Conservation (phyloP, 2,888 invertebrate species). For the Mellilla xanthometata region DNA sequence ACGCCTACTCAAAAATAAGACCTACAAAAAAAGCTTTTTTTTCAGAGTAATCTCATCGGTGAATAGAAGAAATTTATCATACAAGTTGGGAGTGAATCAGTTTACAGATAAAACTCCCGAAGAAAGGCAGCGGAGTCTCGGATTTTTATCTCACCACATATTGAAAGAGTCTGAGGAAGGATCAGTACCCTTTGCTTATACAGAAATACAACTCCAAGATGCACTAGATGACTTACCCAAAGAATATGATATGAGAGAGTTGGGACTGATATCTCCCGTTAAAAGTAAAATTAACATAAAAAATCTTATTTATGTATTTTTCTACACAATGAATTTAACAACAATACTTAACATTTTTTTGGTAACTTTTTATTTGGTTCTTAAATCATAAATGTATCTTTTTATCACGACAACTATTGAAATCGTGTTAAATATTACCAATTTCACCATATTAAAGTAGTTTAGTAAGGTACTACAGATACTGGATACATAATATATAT, state of each 20-base stretch:
- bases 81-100: constrained; percentile 55
- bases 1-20: no score
- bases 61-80: constrained; percentile 51
- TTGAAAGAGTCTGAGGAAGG: constrained; percentile 28
- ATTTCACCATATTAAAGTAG: no score
- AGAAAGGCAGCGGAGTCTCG: constrained; percentile 48
- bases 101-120: constrained; percentile 56
- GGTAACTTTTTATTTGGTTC: no score
- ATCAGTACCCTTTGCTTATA: constrained; percentile 54
- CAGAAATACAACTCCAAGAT: constrained; percentile 33
- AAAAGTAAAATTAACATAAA: constrained; percentile 44
- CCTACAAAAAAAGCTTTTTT: no score
- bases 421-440: no score
- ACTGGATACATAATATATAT: no score
- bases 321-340: no score
- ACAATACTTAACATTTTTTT: no score
- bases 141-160: constrained; percentile 39
- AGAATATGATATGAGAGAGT: constrained; percentile 51
- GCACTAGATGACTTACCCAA: constrained; percentile 40
- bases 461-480: no score
- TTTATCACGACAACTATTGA: no score
- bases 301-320: no score
- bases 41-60: constrained; percentile 43
- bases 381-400: no score
- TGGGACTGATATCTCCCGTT: constrained; percentile 51